Percentiles rank a stretch among this genome's conserved stretches.
These are phyloP conservation scores for Zaprionus vittiger DNA, from an alignment of 1,140 invertebrate genomes.

Conservation along the genomic window DNA sequence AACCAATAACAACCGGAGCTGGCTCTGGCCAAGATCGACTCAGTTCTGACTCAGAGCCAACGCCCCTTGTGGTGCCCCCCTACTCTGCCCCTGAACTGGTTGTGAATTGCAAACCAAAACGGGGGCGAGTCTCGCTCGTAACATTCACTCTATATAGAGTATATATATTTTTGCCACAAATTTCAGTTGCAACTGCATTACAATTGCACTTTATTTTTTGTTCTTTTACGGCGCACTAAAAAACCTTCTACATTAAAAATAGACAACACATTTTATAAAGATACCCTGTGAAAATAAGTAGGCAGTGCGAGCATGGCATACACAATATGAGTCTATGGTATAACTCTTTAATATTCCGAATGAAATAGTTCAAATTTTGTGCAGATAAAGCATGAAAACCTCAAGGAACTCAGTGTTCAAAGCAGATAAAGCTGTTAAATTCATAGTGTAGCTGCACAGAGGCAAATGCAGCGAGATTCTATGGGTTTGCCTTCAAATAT, in stretches of 20 bases:
- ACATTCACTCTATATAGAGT: conserved; percentile 8
- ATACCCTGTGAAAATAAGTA: not conserved
- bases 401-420: not conserved
- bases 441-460: not conserved
- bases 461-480: not conserved
- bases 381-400: not conserved
- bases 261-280: conserved; percentile 58
- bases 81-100: conserved; percentile 40
- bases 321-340: no score
- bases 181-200: conserved; percentile 30
- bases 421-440: not conserved
- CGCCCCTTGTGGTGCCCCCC: conserved; percentile 11
- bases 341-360: no score
- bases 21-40: conserved; percentile 13
- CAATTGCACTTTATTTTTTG: conserved; percentile 56
- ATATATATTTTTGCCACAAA: conserved; percentile 7
- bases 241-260: conserved; percentile 71
- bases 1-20: conserved; percentile 25
- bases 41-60: conserved; percentile 12
- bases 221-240: conserved; percentile 51
- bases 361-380: not conserved
- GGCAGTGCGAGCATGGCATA: no score
- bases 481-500: not conserved
- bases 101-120: conserved; percentile 45
- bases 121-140: conserved; percentile 25